Evolutionary conservation across 2,888 invertebrate species (phyloP).

Genomic region (Hololepta plana): DNA sequence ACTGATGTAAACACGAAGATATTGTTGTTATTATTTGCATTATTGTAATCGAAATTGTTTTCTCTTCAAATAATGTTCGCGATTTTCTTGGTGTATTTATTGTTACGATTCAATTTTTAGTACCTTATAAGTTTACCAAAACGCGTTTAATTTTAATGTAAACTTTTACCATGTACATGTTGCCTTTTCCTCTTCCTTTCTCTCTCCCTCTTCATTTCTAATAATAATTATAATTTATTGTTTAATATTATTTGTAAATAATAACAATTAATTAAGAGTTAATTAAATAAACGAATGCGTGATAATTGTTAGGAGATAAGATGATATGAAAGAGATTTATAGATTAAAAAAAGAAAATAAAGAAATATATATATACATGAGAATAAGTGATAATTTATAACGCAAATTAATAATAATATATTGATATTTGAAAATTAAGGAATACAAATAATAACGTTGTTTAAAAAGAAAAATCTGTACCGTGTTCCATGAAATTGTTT

Average conservation of each 20-base stretch:
- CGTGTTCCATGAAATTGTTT: slow-evolving; percentile 19
- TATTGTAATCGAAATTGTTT: no score
- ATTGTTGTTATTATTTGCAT: no score
- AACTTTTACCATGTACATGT: no score
- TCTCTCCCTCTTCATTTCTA: slow-evolving; percentile 1
- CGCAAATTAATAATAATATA: slow-evolving; percentile 14
- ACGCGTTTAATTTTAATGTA: no score
- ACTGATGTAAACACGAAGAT: no score
- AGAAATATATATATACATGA: slow-evolving; percentile 11
- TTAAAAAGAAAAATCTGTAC: slow-evolving; percentile 18
- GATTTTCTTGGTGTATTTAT: no score
- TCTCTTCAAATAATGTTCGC: no score
- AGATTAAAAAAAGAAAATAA: slow-evolving; percentile 12
- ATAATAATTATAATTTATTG: no score
- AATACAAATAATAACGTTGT: slow-evolving; percentile 21
- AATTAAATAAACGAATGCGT: slow-evolving; percentile 11
- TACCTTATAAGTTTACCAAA: no score
- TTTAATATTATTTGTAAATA: not conserved
- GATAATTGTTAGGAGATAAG: slow-evolving; percentile 10
- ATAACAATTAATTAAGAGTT: not conserved
- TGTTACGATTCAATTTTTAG: no score
- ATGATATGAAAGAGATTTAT: slow-evolving; percentile 2
- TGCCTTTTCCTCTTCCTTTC: no score
- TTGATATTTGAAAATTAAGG: slow-evolving; percentile 6
- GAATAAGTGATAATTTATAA: slow-evolving; percentile 19